phyloP scores from a whole-genome alignment of 2,113 vertebrate species.

The Eretmochelys imbricata region DNA sequence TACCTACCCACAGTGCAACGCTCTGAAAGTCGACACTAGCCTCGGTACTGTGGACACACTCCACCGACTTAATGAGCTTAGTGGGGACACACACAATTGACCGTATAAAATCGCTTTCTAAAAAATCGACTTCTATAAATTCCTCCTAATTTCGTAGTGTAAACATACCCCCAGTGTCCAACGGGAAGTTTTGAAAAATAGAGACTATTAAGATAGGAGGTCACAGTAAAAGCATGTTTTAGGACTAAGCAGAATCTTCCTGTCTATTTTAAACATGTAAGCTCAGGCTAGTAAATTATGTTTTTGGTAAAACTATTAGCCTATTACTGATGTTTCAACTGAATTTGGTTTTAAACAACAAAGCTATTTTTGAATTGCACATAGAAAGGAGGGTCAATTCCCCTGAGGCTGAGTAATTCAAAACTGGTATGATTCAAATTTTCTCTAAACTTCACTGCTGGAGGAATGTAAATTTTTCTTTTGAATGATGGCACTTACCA shows the following conservation, averaged over 20 bases:
- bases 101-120: too few species aligned
- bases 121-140: too few species aligned
- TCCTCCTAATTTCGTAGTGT: too few species aligned
- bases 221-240: background rate
- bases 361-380: background rate
- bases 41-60: too few species aligned
- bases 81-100: too few species aligned
- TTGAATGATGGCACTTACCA: background rate
- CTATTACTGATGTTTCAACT: background rate
- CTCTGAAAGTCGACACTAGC: too few species aligned
- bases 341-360: background rate
- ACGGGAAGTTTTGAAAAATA: background rate
- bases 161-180: background rate
- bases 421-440: background rate
- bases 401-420: rapidly evolving
- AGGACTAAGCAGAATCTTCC: background rate
- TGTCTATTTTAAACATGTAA: background rate
- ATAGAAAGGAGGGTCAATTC: background rate
- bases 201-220: rapidly evolving
- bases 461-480: background rate
- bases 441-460: background rate
- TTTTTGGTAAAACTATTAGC: background rate
- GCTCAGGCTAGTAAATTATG: background rate
- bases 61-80: too few species aligned
- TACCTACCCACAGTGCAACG: too few species aligned